Percentiles rank a stretch among this genome's conserved stretches.
Evolutionary conservation across 2,113 vertebrate genomes (phyloP).

Genomic region (Oncorhynchus gorbuscha): DNA sequence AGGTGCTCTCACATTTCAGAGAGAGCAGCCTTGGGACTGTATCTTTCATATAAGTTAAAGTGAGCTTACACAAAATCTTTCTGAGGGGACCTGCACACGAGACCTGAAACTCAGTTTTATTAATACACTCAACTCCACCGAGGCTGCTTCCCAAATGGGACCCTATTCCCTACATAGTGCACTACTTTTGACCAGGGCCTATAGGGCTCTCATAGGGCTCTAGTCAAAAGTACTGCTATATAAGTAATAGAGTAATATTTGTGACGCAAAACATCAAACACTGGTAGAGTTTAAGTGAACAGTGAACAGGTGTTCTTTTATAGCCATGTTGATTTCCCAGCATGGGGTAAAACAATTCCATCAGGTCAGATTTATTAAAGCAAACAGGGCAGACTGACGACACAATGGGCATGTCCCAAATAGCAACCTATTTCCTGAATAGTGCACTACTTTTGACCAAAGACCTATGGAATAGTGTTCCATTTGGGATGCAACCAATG

Average conservation of each 20-base stretch:
- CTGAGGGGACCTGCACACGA: neutral
- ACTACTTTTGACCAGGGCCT: too few species aligned
- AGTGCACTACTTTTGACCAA: too few species aligned
- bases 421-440: too few species aligned
- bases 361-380: constrained; percentile 33
- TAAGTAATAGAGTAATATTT: too few species aligned
- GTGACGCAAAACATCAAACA: neutral
- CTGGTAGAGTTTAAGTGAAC: constrained; percentile 21
- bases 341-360: constrained; percentile 26
- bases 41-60: constrained; percentile 7
- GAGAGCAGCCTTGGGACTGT: neutral
- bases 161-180: too few species aligned
- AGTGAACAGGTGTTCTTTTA: constrained; percentile 37
- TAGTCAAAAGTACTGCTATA: too few species aligned
- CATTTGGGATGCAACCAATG: constrained; percentile 18
- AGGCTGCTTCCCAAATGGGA: too few species aligned
- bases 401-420: too few species aligned
- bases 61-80: neutral
- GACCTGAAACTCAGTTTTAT: constrained; percentile 14
- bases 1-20: constrained; percentile 2
- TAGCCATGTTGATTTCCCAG: constrained; percentile 35
- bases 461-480: too few species aligned
- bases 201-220: too few species aligned
- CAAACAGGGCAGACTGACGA: constrained; percentile 18
- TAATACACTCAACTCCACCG: neutral